Evolutionary conservation across 2,113 vertebrate species (phyloP), one percentile per base, ranked within the genome.

Genomic region (Trogon melanurus): DNA sequence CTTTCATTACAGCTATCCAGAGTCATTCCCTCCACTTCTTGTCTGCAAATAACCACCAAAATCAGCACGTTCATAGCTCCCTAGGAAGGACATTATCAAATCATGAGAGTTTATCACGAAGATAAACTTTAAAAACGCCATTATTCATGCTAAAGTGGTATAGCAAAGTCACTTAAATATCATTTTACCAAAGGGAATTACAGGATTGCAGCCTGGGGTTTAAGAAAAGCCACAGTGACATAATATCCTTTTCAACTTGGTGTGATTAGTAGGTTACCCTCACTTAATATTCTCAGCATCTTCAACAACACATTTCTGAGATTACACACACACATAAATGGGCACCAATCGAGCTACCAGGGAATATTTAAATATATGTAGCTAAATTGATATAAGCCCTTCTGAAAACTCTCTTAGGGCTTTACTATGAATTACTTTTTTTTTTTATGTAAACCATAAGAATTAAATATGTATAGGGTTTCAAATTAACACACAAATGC

Each of bases 61-160:
- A 61, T 6, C 56, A 17, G 34, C 34, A 7, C 0, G 5, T 16
- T 78, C 54, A 7, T 19, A 6, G 25, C 18, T 51, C 10, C 4
- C 30, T n/a, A 5, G 4, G 2, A n/a, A 78, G 80, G 19, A 17
- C 16, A 25, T 50, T 41, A 50, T 13, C 4, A 1, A 84, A 69
- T 6, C 56, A 32, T 2, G n/a, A 16, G n/a, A 6, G 41, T 15
- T 69, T 48, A 20, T 38, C 41, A 81, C 79, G 29, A 36, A 70
- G 23, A 70, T 7, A 10, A 13, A 8, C n/a, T 65, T 75, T 1
- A 51, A 58, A 51, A 85, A 11, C 45, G 72, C 29, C 21, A 25
- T n/a, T 36, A 12, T 13, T 71, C 5, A 6, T 10, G 57, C 50
- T 83, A 47, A 85, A 67, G 51, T 7, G 11, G 21, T 66, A 47